Evolutionary conservation across 2,113 vertebrate genomes (phyloP).

Genomic region (Nerophis ophidion): DNA sequence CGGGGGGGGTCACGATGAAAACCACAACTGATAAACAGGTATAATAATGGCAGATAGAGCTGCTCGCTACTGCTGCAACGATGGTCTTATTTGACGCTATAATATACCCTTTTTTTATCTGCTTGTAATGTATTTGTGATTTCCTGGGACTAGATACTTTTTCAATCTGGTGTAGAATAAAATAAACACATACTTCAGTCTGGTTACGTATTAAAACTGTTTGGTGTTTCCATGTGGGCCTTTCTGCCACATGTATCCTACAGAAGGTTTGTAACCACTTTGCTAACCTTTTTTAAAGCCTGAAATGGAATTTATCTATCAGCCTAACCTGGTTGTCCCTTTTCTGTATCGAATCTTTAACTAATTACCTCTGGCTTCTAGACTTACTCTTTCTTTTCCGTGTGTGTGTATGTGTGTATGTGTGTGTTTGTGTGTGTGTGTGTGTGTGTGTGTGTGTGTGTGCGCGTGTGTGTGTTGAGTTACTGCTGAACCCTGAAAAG

Average conservation of each 20-base stretch:
- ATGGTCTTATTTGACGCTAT: slow-evolving; percentile 4
- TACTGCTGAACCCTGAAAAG: slow-evolving; percentile 28
- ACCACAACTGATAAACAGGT: slow-evolving; percentile 15
- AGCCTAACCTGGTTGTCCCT: slow-evolving; percentile 20
- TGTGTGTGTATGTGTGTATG: slow-evolving; percentile 20
- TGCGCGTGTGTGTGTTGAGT: slow-evolving; percentile 32
- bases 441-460: slow-evolving; percentile 29
- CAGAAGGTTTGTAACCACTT: slow-evolving; percentile 12
- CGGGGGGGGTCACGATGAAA: slow-evolving; percentile 17
- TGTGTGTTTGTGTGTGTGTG: slow-evolving; percentile 31
- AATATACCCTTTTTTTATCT: slow-evolving; percentile 5
- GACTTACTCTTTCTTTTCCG: slow-evolving; percentile 17
- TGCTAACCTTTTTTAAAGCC: slow-evolving; percentile 9
- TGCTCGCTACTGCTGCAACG: not conserved
- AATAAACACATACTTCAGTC: not conserved
- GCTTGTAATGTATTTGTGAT: not conserved
- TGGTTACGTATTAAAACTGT: not conserved
- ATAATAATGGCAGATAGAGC: slow-evolving; percentile 20
- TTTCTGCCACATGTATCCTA: not conserved
- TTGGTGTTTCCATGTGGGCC: not conserved
- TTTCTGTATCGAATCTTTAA: slow-evolving; percentile 34
- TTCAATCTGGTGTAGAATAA: not conserved
- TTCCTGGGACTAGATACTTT: not conserved
- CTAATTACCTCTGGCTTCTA: slow-evolving; percentile 39
- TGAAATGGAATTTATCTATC: slow-evolving; percentile 23